phyloP scores from a whole-genome alignment of 2,888 invertebrate genomes.

The Eupithecia inturbata region DNA sequence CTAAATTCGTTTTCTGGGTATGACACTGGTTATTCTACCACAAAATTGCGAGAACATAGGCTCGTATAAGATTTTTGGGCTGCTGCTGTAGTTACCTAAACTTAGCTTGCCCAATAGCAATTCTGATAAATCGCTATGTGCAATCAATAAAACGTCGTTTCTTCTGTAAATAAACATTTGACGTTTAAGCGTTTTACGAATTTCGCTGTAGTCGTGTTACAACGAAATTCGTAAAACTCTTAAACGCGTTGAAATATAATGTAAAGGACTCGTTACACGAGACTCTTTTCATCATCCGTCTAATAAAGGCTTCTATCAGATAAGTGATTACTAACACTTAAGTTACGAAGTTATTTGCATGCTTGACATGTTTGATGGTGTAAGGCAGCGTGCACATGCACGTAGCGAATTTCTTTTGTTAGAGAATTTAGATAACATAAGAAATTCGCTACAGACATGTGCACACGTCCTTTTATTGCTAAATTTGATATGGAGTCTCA shows the following conservation, averaged over 20 bases:
- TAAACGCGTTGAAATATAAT: too few relatives aligned
- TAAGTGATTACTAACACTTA: slow-evolving; percentile 2
- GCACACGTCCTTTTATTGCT: not conserved
- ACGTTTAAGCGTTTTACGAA: too few relatives aligned
- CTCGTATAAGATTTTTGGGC: too few relatives aligned
- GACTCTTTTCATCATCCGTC: not conserved
- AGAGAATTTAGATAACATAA: not conserved
- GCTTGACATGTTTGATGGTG: slow-evolving; percentile 32
- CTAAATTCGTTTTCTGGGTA: not conserved
- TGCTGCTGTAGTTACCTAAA: not conserved
- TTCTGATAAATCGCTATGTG: not conserved
- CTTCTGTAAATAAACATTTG: too few relatives aligned
- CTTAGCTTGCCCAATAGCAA: not conserved
- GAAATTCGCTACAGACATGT: slow-evolving; percentile 6
- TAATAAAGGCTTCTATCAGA: not conserved
- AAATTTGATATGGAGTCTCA: not conserved
- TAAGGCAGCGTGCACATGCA: slow-evolving; percentile 25
- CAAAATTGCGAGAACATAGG: not conserved
- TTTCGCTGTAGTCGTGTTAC: too few relatives aligned
- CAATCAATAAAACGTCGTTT: not conserved
- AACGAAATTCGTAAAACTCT: too few relatives aligned
- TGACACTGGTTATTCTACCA: not conserved
- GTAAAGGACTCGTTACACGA: not conserved
- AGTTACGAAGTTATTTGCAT: slow-evolving; percentile 29
- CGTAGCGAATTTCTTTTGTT: not conserved